These are phyloP conservation scores for Augochlora pura DNA, from an alignment of 1,140 invertebrate species.

Conservation along the genomic window DNA sequence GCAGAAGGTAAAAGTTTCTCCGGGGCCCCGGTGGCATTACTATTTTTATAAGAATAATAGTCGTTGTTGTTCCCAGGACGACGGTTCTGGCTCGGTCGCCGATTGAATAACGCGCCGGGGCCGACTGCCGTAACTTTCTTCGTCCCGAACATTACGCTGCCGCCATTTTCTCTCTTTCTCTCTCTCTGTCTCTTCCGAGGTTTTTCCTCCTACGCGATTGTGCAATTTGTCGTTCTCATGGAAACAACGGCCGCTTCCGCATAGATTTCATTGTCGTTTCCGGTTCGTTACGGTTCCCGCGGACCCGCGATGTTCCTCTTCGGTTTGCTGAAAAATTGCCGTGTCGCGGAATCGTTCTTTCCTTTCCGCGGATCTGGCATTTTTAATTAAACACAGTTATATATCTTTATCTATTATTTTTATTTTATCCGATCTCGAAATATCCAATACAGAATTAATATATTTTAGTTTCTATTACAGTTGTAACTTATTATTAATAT, in stretches of 20 bases:
- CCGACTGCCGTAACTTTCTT: constrained; percentile 18
- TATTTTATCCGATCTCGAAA: no score
- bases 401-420: no score
- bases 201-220: not conserved
- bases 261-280: constrained; percentile 14
- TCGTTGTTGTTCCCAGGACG: not conserved
- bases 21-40: constrained; percentile 6
- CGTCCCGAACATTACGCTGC: not conserved
- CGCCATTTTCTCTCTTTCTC: not conserved
- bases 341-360: no score
- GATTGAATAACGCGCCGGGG: constrained; percentile 32
- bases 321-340: not conserved
- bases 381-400: no score
- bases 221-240: not conserved
- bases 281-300: not conserved
- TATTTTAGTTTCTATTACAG: no score
- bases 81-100: not conserved
- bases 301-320: not conserved
- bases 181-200: not conserved
- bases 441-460: no score
- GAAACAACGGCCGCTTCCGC: constrained; percentile 13
- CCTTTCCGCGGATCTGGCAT: no score
- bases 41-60: constrained; percentile 41
- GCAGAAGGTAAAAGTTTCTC: constrained; percentile 24
- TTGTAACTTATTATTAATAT: no score